Evolutionary conservation across 2,797 vertebrate species (phyloP).

Genomic region (Darevskia nairensis): DNA sequence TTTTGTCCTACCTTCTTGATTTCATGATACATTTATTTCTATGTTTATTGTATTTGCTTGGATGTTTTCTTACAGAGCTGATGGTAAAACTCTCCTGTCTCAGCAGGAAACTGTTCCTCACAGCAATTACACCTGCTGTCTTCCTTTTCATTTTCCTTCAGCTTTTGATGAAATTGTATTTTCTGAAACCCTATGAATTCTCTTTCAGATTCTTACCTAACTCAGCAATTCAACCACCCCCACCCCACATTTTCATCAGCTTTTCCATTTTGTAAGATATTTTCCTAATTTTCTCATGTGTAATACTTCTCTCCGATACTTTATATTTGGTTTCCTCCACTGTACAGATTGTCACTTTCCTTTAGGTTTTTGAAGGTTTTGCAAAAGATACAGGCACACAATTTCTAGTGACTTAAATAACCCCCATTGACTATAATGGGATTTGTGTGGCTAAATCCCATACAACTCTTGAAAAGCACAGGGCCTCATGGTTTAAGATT

Average conservation of each 20-base stretch:
- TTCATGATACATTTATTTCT: slow-evolving; percentile 73
- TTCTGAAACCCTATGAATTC: slow-evolving; percentile 71
- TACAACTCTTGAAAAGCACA: slow-evolving; percentile 43
- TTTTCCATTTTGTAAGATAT: slow-evolving; percentile 67
- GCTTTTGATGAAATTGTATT: slow-evolving; percentile 78
- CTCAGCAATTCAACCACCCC: slow-evolving; percentile 54
- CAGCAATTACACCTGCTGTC: slow-evolving; percentile 75
- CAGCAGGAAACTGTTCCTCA: slow-evolving; percentile 76
- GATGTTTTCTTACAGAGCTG: slow-evolving; percentile 68
- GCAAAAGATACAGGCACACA: slow-evolving; percentile 10
- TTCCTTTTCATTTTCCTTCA: slow-evolving; percentile 76
- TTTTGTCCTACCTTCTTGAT: slow-evolving; percentile 66
- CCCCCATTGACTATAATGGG: slow-evolving; percentile 20
- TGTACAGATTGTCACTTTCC: slow-evolving; percentile 31
- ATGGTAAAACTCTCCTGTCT: slow-evolving; percentile 73
- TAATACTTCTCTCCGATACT: slow-evolving; percentile 63
- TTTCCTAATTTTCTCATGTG: slow-evolving; percentile 68
- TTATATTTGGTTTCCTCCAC: slow-evolving; percentile 48
- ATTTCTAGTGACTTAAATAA: slow-evolving; percentile 41
- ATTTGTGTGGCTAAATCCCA: slow-evolving; percentile 42
- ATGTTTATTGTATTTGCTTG: slow-evolving; percentile 74
- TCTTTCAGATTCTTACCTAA: slow-evolving; percentile 67
- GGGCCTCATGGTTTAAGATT: slow-evolving; percentile 4
- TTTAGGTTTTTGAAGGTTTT: slow-evolving; percentile 39
- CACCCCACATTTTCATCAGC: slow-evolving; percentile 55